phyloP scores from a whole-genome alignment of 2,113 vertebrate genomes.

The Cromileptes altivelis region DNA sequence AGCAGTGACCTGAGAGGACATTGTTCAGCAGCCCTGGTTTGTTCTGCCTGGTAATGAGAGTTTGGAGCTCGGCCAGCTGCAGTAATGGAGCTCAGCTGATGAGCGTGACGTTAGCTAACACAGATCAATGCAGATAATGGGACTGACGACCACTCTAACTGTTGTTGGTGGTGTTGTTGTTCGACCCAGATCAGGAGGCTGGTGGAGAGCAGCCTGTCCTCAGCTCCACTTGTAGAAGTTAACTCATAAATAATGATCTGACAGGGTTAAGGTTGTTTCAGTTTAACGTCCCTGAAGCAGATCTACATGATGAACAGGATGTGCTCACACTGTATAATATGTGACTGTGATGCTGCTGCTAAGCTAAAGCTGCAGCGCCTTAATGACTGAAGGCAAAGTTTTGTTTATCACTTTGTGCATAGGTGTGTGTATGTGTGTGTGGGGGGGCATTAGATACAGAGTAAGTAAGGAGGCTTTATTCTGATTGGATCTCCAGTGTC shows the following conservation, averaged over 20 bases:
- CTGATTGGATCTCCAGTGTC: conserved; percentile 54
- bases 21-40: background rate
- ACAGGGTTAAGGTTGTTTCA: no score
- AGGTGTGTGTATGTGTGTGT: conserved; percentile 15
- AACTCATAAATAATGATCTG: no score
- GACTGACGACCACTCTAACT: background rate
- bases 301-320: background rate
- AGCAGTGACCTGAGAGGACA: background rate
- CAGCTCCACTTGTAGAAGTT: background rate
- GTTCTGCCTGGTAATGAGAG: background rate
- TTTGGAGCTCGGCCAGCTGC: conserved; percentile 50
- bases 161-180: conserved; percentile 15
- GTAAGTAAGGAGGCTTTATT: conserved; percentile 42
- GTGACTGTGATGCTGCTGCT: background rate
- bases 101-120: background rate
- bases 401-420: conserved; percentile 1
- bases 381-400: conserved; percentile 22
- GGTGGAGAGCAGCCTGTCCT: background rate
- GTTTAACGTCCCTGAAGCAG: background rate
- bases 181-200: conserved; percentile 1
- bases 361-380: conserved; percentile 50
- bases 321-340: background rate
- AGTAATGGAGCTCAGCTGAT: conserved; percentile 30
- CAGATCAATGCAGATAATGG: conserved; percentile 49
- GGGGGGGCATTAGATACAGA: background rate